phyloP scores from a whole-genome alignment of 2,113 vertebrate species.

The Scolopax mira region DNA sequence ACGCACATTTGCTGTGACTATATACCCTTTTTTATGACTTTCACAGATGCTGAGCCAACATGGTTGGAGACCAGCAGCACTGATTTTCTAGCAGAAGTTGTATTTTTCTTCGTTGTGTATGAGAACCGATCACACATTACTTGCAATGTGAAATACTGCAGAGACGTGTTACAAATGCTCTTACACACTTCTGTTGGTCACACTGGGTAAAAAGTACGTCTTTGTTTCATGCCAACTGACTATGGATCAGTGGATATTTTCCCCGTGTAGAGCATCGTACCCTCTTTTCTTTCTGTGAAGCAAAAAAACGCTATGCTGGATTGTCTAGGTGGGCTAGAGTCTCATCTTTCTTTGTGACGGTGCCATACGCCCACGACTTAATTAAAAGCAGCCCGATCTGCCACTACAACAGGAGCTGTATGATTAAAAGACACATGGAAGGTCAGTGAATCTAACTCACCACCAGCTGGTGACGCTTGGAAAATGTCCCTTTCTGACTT shows the following conservation, averaged over 20 bases:
- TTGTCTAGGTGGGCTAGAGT: neutral
- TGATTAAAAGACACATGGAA: neutral
- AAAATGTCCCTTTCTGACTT: neutral
- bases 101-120: neutral
- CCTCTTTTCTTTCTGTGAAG: neutral
- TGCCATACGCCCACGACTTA: neutral
- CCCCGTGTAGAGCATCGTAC: neutral
- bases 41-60: neutral
- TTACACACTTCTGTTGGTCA: neutral
- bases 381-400: neutral
- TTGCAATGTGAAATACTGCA: neutral
- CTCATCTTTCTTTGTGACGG: neutral
- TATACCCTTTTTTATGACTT: neutral
- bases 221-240: neutral
- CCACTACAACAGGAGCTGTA: neutral
- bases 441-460: neutral
- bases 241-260: neutral
- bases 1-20: neutral
- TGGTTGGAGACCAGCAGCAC: neutral
- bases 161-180: neutral
- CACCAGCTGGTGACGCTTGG: neutral
- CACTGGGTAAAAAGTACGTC: neutral
- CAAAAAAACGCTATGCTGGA: neutral
- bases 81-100: neutral
- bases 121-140: neutral